A percentile compares a stretch with the other conserved stretches of the same genome.
These are phyloP conservation scores for Drosophila peninsularis DNA, from an alignment of 2,888 invertebrate species.

Conservation along the genomic window DNA sequence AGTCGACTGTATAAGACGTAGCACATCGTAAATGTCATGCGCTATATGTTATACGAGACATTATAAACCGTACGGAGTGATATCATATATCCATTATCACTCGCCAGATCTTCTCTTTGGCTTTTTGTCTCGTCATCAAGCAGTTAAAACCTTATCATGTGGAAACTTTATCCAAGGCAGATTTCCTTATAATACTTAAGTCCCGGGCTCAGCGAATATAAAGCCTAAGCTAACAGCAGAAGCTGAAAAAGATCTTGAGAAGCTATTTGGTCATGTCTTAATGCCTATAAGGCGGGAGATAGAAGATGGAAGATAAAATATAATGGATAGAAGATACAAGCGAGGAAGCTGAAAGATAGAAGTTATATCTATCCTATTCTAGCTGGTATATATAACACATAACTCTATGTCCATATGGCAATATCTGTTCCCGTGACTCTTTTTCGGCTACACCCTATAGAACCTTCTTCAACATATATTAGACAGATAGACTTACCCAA, in stretches of 20 bases:
- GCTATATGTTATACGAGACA: neutral
- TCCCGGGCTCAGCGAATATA: neutral
- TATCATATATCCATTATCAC: slow-evolving; percentile 12
- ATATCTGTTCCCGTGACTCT: neutral
- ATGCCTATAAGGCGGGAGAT: neutral
- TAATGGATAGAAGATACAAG: neutral
- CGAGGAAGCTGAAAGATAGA: neutral
- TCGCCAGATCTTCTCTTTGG: neutral
- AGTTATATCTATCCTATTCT: neutral
- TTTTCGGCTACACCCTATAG: neutral
- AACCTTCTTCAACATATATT: neutral
- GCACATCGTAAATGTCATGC: slow-evolving; percentile 11
- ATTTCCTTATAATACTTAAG: neutral
- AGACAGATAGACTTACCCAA: slow-evolving; percentile 24
- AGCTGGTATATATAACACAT: too few relatives aligned
- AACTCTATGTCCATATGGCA: neutral
- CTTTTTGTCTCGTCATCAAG: neutral
- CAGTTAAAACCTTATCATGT: neutral
- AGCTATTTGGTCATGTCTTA: neutral
- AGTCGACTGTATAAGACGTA: slow-evolving; percentile 1
- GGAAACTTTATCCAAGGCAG: neutral
- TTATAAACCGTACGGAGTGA: neutral
- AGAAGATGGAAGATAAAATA: neutral
- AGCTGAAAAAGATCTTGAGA: neutral
- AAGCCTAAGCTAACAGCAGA: neutral